Base-by-base conservation (phyloP, 23 tunicate genomes). In the Botrylloides violaceus region DNA sequence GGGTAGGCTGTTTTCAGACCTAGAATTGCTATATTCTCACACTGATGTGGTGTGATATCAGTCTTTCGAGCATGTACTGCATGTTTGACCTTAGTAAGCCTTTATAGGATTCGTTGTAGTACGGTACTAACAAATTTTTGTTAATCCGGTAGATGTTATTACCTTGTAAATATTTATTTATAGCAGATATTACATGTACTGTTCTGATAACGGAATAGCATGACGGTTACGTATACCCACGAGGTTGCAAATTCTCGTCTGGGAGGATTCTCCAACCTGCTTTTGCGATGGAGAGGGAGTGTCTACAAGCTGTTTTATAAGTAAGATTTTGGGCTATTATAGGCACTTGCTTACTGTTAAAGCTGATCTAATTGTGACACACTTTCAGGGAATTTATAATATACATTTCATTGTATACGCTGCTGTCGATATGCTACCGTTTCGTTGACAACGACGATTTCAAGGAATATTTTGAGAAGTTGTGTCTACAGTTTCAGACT, bases 191-290 rank as follows among this genome's bases (percentile, higher is more conserved):
- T 43, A 15, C 15, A 7, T 43, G 53, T 43, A 43, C 53, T 43
- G 15, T 43, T n/a, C n/a, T 7, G 15, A 43, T 43, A 43, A 9
- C 12, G 53, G 53, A 7, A 15, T 43, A 15, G 12, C 5, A 92
- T 92, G 98, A 92, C 98, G 18, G 83, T 92, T 20, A 84, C 93
- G 49, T 92, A 92, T 71, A 76, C 81, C 25, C 92, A 92, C 75
- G 79, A 85, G 48, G 94, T 92, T 27, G 94, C 93, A 29, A 77
- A 92, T 49, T 82, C 92, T n/a, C 76, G 93, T 29, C 53, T 92
- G 36, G 77, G 87, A 9, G 98, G 98, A 25, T 92, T 92, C 32
- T 80, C 92, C 9, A 76, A 79, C 2, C 68, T 92, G 35, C 78
- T 92, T 7, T 9, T 85, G 7, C 64, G 86, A 43, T 92, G 98